Base-by-base conservation (phyloP, 1,140 invertebrate genomes). In the Drosophila funebris region DNA sequence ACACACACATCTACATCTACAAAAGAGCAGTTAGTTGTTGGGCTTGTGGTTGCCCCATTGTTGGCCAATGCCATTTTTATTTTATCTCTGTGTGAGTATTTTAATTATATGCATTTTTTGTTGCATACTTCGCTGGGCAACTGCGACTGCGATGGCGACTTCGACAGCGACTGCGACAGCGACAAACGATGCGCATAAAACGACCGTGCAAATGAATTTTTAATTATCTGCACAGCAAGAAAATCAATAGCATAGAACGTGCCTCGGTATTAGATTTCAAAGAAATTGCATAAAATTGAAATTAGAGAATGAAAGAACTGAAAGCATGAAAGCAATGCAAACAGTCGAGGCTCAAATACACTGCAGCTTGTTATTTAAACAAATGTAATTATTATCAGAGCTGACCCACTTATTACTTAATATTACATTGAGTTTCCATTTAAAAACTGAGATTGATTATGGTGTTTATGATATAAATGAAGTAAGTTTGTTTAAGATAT, bases 91-190 rank as follows among this genome's bases (percentile, higher is more conserved):
- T 29, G 36, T 24, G 29, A 48, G 58, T 50, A 27, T 85, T 87
- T 87, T 87, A 85, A 87, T 87, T 87, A 85, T 72, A 85, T 85
- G 83, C 83, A 85, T 88, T 82, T 43, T 72, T 85, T 82, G 74
- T 68, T 85, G 70, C 77, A 85, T 88, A 66, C 74, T 75, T 78
- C 78, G 61, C 53, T 63, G 69, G 70, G 31, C 62, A 63, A 33
- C 46, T 27, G 43, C 52, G 44, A 11, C 54, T 43, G 43, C 41
- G 31, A 43, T 48, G 43, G 33, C 56, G 48, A 37, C 46, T 22
- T 43, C 48, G 44, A 60, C 57, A 27, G 46, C 24, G 13, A 53
- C 37, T 13, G 7, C 36, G 36, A n/a, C n/a, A n/a, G n/a, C 41
- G 48, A 53, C 16, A 54, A 64, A 53, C 48, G 60, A 48, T 63